Evolutionary conservation across 2,888 invertebrate genomes (phyloP).

Genomic region (Drosophila glabriapex): DNA sequence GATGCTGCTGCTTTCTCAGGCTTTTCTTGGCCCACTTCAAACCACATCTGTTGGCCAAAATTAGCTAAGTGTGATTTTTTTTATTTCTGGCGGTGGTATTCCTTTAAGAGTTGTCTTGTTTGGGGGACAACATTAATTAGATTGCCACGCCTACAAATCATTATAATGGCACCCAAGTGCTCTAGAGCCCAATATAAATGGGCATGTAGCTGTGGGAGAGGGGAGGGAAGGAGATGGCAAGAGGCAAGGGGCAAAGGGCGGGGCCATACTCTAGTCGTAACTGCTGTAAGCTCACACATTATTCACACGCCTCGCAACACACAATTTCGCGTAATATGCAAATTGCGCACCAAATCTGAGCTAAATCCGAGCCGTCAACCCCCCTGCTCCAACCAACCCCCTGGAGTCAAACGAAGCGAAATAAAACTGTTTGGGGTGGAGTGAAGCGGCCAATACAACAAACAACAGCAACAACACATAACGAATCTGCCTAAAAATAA

Average conservation of each 20-base stretch:
- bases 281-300: slow-evolving; percentile 76
- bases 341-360: slow-evolving; percentile 56
- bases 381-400: neutral
- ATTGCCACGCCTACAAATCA: slow-evolving; percentile 75
- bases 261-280: slow-evolving; percentile 6
- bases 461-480: slow-evolving; percentile 7
- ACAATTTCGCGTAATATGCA: slow-evolving; percentile 76
- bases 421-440: slow-evolving; percentile 57
- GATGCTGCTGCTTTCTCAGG: neutral
- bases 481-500: slow-evolving; percentile 70
- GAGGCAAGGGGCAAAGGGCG: neutral
- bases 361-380: slow-evolving; percentile 34
- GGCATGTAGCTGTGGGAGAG: neutral
- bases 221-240: neutral
- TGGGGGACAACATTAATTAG: slow-evolving; percentile 77
- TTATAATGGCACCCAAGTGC: slow-evolving; percentile 72
- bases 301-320: slow-evolving; percentile 77
- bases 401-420: slow-evolving; percentile 18
- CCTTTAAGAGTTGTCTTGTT: slow-evolving; percentile 44
- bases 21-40: slow-evolving; percentile 6
- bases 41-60: slow-evolving; percentile 24
- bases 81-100: slow-evolving; percentile 7
- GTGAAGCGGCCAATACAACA: neutral
- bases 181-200: slow-evolving; percentile 10
- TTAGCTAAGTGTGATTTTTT: slow-evolving; percentile 46